A percentile compares a stretch with the other conserved stretches of the same genome.
Evolutionary conservation across 2,113 vertebrate species (phyloP).

Genomic region (Caretta caretta): DNA sequence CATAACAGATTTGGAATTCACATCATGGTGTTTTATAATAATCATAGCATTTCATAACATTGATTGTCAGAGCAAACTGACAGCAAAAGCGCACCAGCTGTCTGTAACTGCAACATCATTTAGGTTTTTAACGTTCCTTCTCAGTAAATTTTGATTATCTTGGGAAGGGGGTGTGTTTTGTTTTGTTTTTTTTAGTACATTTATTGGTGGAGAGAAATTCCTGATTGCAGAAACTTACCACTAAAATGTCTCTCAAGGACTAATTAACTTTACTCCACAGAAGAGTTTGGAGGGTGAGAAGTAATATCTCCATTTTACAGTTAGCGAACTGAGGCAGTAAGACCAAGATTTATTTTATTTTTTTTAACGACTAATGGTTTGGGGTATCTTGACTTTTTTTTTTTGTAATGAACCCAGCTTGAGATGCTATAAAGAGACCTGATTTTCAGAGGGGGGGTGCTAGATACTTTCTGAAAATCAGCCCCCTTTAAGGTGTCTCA

Average conservation of each 20-base stretch:
- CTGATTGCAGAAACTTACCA: neutral
- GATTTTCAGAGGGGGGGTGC: neutral
- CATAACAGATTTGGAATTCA: slow-evolving; percentile 70
- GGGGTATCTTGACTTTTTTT: neutral
- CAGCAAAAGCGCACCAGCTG: slow-evolving; percentile 58
- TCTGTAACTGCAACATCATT: slow-evolving; percentile 48
- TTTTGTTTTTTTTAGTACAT: neutral
- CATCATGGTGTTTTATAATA: slow-evolving; percentile 75
- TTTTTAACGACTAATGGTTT: neutral
- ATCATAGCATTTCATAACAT: slow-evolving; percentile 76
- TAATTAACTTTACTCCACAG: neutral
- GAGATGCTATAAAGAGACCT: neutral
- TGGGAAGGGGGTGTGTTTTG: neutral
- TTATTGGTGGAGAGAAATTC: neutral
- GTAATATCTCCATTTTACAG: neutral
- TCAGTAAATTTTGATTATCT: neutral
- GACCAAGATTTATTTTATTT: too few relatives aligned
- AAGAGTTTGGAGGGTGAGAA: neutral
- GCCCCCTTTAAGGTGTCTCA: neutral
- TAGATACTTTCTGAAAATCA: slow-evolving; percentile 46
- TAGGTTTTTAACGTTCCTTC: slow-evolving; percentile 44
- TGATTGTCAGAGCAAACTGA: slow-evolving; percentile 65
- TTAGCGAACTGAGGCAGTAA: too few relatives aligned
- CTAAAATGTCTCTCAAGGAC: neutral
- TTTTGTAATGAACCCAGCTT: neutral